Evolutionary conservation across 2,797 vertebrate genomes (phyloP), one percentile per base, ranked within the genome.

Genomic region (Melanotaenia boesemani): DNA sequence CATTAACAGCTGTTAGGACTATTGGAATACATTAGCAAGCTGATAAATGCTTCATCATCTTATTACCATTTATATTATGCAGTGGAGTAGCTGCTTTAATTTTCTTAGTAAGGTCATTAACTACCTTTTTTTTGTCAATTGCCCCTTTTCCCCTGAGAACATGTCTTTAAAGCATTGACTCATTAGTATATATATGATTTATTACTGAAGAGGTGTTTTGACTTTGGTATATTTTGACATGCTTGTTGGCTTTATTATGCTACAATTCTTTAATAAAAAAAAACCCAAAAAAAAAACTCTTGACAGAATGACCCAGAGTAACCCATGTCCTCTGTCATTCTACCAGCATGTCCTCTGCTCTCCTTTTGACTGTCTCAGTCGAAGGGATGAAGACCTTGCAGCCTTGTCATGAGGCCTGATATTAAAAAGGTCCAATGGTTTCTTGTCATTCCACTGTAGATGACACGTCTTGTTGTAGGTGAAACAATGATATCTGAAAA

Each of bases 371-470:
- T 36, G 1, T 41, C 1, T 26, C 76, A 41, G 13, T 39, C 9
- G 37, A 52, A 44, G 56, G 37, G 50, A 58, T 24, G 34, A 12
- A 46, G 24, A 24, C 37, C 48, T 52, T 44, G 60, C 0, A 1
- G 26, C 63, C 55, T 55, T 57, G 41, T 54, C 1, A 37, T 63
- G 22, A 71, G 52, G 18, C 34, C 28, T 12, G 0, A 66, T 59
- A 57, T 63, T 32, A 41, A 16, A 76, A 76, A 28, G 10, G 58
- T 72, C 3, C 70, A 28, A 20, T 32, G 1, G 20, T 70, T 81
- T 70, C 55, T 57, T 41, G 7, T 67, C 52, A 57, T 50, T 30
- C 26, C 26, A 3, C 37, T 66, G 8, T 32, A 44, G 1, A 6
- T 26, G n/a, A 5, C 0, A 12, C 24, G 9, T 26, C 3, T 56